These are phyloP conservation scores for Brachylomia viminalis DNA, from an alignment of 2,888 invertebrate genomes.

Conservation along the genomic window DNA sequence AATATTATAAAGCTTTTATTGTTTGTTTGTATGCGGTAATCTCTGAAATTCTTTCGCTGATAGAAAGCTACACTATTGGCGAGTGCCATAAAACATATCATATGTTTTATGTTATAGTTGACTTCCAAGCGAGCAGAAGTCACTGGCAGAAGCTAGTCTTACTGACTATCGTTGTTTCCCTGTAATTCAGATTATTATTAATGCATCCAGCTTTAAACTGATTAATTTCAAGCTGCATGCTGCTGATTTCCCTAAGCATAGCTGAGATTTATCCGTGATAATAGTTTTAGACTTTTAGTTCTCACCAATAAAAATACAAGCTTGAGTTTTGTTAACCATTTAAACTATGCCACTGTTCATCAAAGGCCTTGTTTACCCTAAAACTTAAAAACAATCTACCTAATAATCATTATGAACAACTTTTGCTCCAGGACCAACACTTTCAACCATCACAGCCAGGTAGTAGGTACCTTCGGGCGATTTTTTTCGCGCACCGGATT, in stretches of 20 bases:
- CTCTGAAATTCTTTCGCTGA: background rate
- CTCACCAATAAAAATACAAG: background rate
- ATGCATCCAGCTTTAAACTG: conserved; percentile 5
- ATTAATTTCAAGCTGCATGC: conserved; percentile 11
- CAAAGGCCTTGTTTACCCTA: too few species aligned
- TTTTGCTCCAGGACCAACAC: too few species aligned
- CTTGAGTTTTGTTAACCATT: background rate
- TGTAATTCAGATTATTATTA: conserved; percentile 2
- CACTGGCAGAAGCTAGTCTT: background rate
- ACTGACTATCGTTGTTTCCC: background rate
- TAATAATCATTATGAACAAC: too few species aligned
- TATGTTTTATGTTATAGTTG: background rate
- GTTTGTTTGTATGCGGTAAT: background rate
- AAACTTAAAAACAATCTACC: too few species aligned
- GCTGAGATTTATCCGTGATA: background rate
- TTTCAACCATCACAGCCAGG: too few species aligned
- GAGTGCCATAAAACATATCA: background rate
- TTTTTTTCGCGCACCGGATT: too few species aligned
- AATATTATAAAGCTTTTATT: too few species aligned
- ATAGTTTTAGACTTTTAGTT: background rate
- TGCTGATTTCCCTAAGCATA: conserved; percentile 20
- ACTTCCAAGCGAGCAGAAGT: background rate
- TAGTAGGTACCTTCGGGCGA: too few species aligned
- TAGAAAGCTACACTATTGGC: background rate
- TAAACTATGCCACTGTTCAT: too few species aligned